Evolutionary conservation across 2,888 invertebrate species (phyloP).

Genomic region (Hylaea fasciaria): DNA sequence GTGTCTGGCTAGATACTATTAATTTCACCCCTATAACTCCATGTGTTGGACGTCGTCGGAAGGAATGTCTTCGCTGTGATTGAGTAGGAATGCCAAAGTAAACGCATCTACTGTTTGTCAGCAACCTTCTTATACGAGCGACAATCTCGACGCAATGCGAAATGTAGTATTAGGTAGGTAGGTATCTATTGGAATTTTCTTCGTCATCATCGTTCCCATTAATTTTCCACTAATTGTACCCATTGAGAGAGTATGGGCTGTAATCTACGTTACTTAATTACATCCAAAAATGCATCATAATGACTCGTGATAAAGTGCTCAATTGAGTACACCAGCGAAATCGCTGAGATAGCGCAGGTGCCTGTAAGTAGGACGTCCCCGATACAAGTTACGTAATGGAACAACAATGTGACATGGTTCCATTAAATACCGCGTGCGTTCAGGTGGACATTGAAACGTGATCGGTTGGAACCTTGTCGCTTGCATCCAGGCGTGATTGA

Average conservation of each 20-base stretch:
- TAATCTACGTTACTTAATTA: conserved; percentile 11
- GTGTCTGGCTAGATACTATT: neutral
- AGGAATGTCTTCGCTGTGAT: too few species aligned
- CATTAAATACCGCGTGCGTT: conserved; percentile 28
- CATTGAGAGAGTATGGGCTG: neutral
- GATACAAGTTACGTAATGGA: conserved; percentile 41
- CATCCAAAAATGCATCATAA: conserved; percentile 20
- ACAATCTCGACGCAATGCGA: too few species aligned
- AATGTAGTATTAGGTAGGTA: too few species aligned
- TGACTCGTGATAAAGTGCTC: conserved; percentile 14
- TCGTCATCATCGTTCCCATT: neutral
- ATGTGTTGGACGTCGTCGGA: too few species aligned
- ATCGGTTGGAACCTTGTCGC: conserved; percentile 32
- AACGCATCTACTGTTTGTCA: too few species aligned
- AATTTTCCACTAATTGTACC: neutral
- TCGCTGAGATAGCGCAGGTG: conserved; percentile 44
- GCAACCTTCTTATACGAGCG: too few species aligned
- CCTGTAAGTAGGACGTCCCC: conserved; percentile 43
- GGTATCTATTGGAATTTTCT: too few species aligned
- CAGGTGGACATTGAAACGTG: conserved; percentile 29
- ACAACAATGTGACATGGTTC: conserved; percentile 38
- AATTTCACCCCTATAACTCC: too few species aligned
- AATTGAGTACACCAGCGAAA: conserved; percentile 23
- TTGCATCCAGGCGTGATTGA: conserved; percentile 19
- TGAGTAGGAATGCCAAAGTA: too few species aligned